A percentile compares a stretch with the other conserved stretches of the same genome.
These are phyloP conservation scores for Brachyhypopomus occidentalis DNA, from an alignment of 2,113 vertebrate species.

Conservation along the genomic window DNA sequence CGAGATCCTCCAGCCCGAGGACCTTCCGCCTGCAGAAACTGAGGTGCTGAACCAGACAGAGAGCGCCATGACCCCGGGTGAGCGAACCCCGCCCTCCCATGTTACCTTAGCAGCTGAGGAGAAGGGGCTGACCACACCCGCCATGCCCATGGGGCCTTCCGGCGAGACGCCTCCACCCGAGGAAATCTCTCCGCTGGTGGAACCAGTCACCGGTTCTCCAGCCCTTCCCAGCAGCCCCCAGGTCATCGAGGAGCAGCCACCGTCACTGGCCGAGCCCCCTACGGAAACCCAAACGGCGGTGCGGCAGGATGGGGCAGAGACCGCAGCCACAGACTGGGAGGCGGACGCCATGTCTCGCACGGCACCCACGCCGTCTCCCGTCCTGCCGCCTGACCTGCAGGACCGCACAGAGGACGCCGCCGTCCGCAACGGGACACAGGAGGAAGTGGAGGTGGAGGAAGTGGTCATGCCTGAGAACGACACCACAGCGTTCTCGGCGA, in stretches of 20 bases:
- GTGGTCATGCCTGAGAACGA: constrained; percentile 78
- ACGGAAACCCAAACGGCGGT: constrained; percentile 52
- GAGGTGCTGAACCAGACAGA: constrained; percentile 32
- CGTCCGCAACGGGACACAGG: constrained; percentile 57
- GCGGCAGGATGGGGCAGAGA: constrained; percentile 56
- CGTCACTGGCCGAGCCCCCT: constrained; percentile 59
- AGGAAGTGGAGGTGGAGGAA: constrained; percentile 59
- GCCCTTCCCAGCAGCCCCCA: constrained; percentile 50
- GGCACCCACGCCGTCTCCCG: constrained; percentile 58
- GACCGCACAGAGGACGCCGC: constrained; percentile 63
- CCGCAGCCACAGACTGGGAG: constrained; percentile 71
- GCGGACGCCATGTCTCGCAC: constrained; percentile 64
- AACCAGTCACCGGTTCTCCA: constrained; percentile 58
- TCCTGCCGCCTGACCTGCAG: constrained; percentile 42
- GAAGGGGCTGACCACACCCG: constrained; percentile 23
- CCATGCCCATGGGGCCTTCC: neutral
- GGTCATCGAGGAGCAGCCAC: constrained; percentile 53
- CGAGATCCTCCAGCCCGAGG: constrained; percentile 12
- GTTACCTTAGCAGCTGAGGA: constrained; percentile 50
- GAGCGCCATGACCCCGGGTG: constrained; percentile 32
- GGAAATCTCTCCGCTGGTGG: constrained; percentile 40
- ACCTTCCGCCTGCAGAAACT: constrained; percentile 17
- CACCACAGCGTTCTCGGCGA: constrained; percentile 81
- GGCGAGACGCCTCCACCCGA: constrained; percentile 53
- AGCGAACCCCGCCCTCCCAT: constrained; percentile 47